phyloP scores from a whole-genome alignment of 1,140 invertebrate species.

The Bombyx mori region ASM3026992v2 NC_085114.1:15149001-15149500 shows the following conservation, averaged over 20 bases:
- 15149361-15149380: slow-evolving; percentile 47
- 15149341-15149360: slow-evolving; percentile 58
- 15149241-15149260: slow-evolving; percentile 45
- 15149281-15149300: slow-evolving; percentile 46
- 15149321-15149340: slow-evolving; percentile 47
- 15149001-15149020: no score
- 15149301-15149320: slow-evolving; percentile 34
- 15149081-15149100: no score
- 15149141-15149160: background rate
- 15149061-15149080: no score
- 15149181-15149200: slow-evolving; percentile 6
- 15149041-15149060: no score
- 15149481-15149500: slow-evolving; percentile 44
- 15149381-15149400: slow-evolving; percentile 26
- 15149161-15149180: background rate
- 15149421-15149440: no score
- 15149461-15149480: background rate
- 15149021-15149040: no score
- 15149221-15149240: slow-evolving; percentile 60
- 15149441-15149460: slow-evolving; percentile 1
- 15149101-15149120: slow-evolving; percentile 14
- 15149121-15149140: slow-evolving; percentile 45
- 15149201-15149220: slow-evolving; percentile 51
- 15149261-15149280: slow-evolving; percentile 45
- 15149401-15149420: background rate